phyloP scores from a whole-genome alignment of 2,888 invertebrate species.

The Nipponacmea schrenckii region DNA sequence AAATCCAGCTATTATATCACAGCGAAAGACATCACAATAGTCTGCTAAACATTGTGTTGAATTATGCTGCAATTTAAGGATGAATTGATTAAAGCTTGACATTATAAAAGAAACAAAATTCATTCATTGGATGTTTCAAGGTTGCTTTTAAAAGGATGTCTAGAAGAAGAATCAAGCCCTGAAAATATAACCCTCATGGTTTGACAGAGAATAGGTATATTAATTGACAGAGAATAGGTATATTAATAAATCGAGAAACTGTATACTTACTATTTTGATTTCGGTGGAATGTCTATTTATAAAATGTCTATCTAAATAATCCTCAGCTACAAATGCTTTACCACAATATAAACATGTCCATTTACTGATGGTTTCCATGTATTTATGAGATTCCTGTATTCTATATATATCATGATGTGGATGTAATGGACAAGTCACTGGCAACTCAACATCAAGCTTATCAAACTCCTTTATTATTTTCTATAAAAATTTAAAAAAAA shows the following conservation, averaged over 20 bases:
- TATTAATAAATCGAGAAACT: too few relatives aligned
- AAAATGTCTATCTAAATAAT: constrained; percentile 59
- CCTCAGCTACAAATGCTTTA: constrained; percentile 59
- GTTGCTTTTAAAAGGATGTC: too few relatives aligned
- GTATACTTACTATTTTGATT: constrained; percentile 19
- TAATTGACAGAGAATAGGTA: too few relatives aligned
- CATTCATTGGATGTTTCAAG: too few relatives aligned
- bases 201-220: too few relatives aligned
- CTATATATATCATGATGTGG: constrained; percentile 50
- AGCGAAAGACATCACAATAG: constrained; percentile 95
- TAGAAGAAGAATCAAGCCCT: too few relatives aligned
- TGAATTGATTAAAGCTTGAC: constrained; percentile 4
- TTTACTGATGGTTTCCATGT: constrained; percentile 48
- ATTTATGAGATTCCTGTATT: constrained; percentile 55
- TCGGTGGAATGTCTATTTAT: constrained; percentile 54
- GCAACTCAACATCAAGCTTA: constrained; percentile 32
- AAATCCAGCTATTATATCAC: constrained; percentile 76
- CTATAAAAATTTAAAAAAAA: constrained; percentile 36
- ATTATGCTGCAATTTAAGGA: constrained; percentile 76
- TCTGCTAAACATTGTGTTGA: constrained; percentile 93
- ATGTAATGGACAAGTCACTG: constrained; percentile 47
- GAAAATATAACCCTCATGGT: too few relatives aligned
- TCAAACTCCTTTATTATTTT: constrained; percentile 44
- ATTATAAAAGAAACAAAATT: too few relatives aligned
- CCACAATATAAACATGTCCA: constrained; percentile 64